Conservation (phyloP, 2,888 invertebrate genomes). For the Sphaerophoria taeniata region DNA sequence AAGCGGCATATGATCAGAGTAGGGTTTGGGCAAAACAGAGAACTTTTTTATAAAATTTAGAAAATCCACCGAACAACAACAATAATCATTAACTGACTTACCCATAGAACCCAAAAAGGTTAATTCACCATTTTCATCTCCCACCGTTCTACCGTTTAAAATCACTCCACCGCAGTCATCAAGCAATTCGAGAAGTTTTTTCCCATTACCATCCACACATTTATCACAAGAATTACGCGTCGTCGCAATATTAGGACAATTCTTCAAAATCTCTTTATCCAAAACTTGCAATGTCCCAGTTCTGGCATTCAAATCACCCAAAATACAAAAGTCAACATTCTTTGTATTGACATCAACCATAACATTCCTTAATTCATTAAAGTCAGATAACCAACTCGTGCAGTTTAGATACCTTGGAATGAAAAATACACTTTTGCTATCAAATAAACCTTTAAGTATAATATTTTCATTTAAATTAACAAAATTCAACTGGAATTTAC, state of each 20-base stretch:
- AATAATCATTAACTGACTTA: constrained; percentile 21
- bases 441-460: constrained; percentile 9
- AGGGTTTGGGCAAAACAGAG: constrained; percentile 9
- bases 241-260: background rate
- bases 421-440: background rate
- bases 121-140: constrained; percentile 9
- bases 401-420: constrained; percentile 10
- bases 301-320: constrained; percentile 8
- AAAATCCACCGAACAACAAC: constrained; percentile 15
- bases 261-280: background rate
- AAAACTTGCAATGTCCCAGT: background rate
- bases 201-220: constrained; percentile 7
- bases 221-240: constrained; percentile 6
- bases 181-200: constrained; percentile 5
- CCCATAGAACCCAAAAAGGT: constrained; percentile 16
- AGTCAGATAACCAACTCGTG: constrained; percentile 8
- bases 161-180: constrained; percentile 9
- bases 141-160: constrained; percentile 10
- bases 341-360: background rate
- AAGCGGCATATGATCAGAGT: constrained; percentile 10
- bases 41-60: constrained; percentile 3
- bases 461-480: background rate
- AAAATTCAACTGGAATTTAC: constrained; percentile 8
- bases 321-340: constrained; percentile 20
- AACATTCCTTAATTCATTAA: background rate